A percentile compares a stretch with the other conserved stretches of the same genome.
phyloP scores from a whole-genome alignment of 2,797 vertebrate species.

The Tarsius wallacei region DNA sequence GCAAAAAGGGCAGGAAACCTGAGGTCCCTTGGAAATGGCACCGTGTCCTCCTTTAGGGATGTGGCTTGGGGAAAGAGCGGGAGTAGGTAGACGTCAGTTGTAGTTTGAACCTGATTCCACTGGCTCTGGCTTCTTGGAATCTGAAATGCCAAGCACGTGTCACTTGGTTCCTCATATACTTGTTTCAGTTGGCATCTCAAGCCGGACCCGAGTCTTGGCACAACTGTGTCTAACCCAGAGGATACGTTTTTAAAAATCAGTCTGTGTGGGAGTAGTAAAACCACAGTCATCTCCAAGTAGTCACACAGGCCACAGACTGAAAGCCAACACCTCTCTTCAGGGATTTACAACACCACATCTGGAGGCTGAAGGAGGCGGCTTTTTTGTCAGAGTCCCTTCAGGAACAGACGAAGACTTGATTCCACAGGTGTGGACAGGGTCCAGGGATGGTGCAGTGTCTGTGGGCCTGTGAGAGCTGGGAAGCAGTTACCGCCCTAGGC shows the following conservation, averaged over 20 bases:
- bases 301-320: background rate
- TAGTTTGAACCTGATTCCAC: conserved; percentile 1
- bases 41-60: background rate
- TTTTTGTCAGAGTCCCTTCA: background rate
- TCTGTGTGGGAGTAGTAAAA: background rate
- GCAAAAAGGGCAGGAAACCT: background rate
- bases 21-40: background rate
- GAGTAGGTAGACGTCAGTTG: background rate
- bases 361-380: background rate
- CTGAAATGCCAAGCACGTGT: conserved; percentile 33
- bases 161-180: background rate
- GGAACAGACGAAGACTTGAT: background rate
- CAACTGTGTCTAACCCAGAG: background rate
- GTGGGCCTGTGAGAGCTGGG: background rate
- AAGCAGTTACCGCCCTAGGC: background rate
- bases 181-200: conserved; percentile 55
- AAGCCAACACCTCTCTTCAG: background rate
- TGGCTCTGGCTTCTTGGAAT: background rate
- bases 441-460: background rate
- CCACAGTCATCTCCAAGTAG: background rate
- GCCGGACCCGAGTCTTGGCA: conserved; percentile 38
- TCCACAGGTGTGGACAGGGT: background rate
- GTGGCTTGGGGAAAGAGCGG: background rate
- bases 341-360: background rate
- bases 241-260: background rate